These are phyloP conservation scores for Dicycla oo DNA, from an alignment of 2,888 invertebrate genomes.

Conservation along the genomic window DNA sequence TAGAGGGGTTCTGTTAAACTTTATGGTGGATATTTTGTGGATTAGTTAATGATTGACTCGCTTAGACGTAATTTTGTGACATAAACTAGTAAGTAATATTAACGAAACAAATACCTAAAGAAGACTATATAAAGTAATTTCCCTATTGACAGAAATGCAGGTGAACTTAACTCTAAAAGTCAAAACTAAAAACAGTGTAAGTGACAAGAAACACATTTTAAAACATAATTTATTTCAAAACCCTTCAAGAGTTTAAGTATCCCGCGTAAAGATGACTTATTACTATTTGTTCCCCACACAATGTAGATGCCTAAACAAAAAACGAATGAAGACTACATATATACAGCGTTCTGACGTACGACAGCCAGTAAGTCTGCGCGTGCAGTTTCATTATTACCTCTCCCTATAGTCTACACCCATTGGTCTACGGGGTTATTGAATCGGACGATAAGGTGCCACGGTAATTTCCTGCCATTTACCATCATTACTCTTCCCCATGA, in stretches of 20 bases:
- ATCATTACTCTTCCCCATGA: slow-evolving; percentile 85
- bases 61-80: background rate
- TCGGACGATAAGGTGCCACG: slow-evolving; percentile 87
- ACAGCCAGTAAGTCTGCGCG: slow-evolving; percentile 72
- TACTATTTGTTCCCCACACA: slow-evolving; percentile 37
- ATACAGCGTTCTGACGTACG: slow-evolving; percentile 69
- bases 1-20: background rate
- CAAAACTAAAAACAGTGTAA: slow-evolving; percentile 21
- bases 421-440: slow-evolving; percentile 87
- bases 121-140: background rate
- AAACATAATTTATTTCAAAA: slow-evolving; percentile 38
- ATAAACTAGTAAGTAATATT: background rate
- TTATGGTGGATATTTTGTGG: background rate
- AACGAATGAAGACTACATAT: slow-evolving; percentile 39
- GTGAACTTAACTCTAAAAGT: background rate
- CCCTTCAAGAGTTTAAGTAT: slow-evolving; percentile 20
- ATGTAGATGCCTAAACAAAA: slow-evolving; percentile 30
- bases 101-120: background rate
- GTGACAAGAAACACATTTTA: slow-evolving; percentile 3
- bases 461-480: slow-evolving; percentile 89
- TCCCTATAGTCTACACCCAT: slow-evolving; percentile 65
- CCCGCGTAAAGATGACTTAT: slow-evolving; percentile 25
- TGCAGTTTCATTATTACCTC: slow-evolving; percentile 89
- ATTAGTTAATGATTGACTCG: background rate
- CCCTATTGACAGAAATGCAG: background rate